Base-by-base conservation (phyloP, 1,140 invertebrate genomes). In the Drosophila rufa region DNA sequence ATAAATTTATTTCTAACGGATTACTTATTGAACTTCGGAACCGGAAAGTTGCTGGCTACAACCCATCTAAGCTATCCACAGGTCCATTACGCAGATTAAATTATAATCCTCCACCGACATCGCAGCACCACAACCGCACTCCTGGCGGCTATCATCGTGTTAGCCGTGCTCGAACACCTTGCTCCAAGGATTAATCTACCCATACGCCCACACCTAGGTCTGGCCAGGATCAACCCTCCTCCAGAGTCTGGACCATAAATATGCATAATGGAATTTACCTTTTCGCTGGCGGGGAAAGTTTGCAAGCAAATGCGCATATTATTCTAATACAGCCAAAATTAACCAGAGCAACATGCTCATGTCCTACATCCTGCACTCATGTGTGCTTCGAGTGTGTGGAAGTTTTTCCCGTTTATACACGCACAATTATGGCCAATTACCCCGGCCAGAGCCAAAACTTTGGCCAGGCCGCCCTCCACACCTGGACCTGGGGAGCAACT, bases 281-380 rank as follows among this genome's bases (percentile, higher is more conserved):
- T 87, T 90, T 58, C 48, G 82, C 60, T 65, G 76, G 76, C 75
- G 71, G 81, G 80, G 81, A 91, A 90, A 90, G 82, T 90, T 90
- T 82, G 86, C 85, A 89, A 89, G 85, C 85, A 89, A 89, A 89
- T 89, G 81, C 58, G 67, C 65, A 90, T 64, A 90, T 90, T 90
- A 90, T 89, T 91, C 85, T 81, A 90, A 89, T 90, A 85, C 79
- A 90, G 70, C 46, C 62, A 43, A 84, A 80, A 81, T 90, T 90
- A 90, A 84, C 48, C 82, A 68, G 64, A 61, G 57, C 64, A 69
- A 60, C 64, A 50, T 55, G 62, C 55, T 45, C 71, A 60, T 59
- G 64, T 61, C 40, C 48, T 71, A 42, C 48, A 42, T 50, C 46
- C 45, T 60, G 62, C 27, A 30, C 5, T 19, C 43, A 15, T 48